Evolutionary conservation across 1,140 invertebrate genomes (phyloP), one percentile per base, ranked within the genome.

Genomic region (honey bee (Apis mellifera)): DNA sequence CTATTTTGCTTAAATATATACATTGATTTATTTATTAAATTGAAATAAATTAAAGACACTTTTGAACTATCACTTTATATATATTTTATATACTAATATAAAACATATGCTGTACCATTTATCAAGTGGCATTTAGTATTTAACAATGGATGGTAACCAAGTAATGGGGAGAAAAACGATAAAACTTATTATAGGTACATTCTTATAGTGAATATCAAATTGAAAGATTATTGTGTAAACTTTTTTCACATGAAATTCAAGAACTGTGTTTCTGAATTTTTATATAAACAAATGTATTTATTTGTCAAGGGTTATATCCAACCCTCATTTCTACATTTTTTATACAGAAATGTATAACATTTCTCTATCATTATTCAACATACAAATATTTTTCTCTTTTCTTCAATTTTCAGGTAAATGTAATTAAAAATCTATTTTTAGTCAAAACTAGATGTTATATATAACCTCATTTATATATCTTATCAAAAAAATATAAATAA

Each of bases 121-220:
- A 82, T 74, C 71, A 82, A 70, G 50, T 77, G 50, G 57, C 64
- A 82, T 62, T 52, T 84, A 62, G 19, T 76, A 52, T 82, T 55
- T 84, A 85, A 69, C 26, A 69, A 84, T 85, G 69, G 57, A 57
- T 55, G 59, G 23, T 73, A 69, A 82, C n/a, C 48, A 77, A 71
- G 15, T 76, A 75, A 82, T 52, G 50, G 26, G 23, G 7, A 75
- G 23, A 70, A 76, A 71, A 80, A 72, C 32, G 62, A 59, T 83
- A 19, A 75, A 69, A 26, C 71, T 57, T 52, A 65, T 52, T 74
- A 64, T 54, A 64, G n/a, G 50, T 52, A 68, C 2, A 60, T 50
- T 60, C 17, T 68, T 60, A 68, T 73, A 72, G 60, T 59, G 9
- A 59, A 80, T 15, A 59, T 80, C 26, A 83, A 66, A 83, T 83